Evolutionary conservation across 2,797 vertebrate species (phyloP).

Genomic region (Scolopax bukidnonensis): DNA sequence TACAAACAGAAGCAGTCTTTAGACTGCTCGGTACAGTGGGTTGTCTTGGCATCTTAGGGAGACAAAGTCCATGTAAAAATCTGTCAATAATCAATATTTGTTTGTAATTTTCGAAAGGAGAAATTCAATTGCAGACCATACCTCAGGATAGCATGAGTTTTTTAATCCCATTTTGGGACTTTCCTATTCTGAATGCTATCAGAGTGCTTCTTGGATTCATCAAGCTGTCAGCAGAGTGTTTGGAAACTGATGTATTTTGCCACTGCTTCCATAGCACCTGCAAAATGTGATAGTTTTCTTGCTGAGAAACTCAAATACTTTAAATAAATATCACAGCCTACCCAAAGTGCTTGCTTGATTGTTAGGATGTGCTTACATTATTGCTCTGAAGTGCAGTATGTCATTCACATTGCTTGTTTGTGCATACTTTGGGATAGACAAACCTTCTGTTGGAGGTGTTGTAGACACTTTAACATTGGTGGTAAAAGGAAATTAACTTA

Average conservation of each 20-base stretch:
- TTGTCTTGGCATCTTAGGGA: neutral
- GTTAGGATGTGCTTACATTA: neutral
- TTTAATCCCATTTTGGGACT: neutral
- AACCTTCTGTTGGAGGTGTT: neutral
- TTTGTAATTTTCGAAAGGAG: neutral
- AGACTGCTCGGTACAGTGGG: neutral
- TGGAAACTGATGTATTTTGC: neutral
- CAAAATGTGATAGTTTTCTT: neutral
- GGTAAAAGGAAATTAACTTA: constrained; percentile 18
- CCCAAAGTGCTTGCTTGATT: neutral
- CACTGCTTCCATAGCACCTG: neutral
- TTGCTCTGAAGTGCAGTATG: neutral
- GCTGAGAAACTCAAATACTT: neutral
- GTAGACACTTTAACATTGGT: neutral
- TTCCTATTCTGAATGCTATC: neutral
- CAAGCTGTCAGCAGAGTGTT: neutral
- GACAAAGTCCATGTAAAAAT: neutral
- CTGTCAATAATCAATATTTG: neutral
- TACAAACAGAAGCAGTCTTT: neutral
- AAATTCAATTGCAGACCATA: neutral
- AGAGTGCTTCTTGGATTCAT: neutral
- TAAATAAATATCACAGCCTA: neutral
- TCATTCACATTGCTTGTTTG: neutral
- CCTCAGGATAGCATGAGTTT: neutral
- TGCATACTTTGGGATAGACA: neutral